Base-by-base conservation (phyloP, 2,113 vertebrate species). In the Struthidea cinerea region DNA sequence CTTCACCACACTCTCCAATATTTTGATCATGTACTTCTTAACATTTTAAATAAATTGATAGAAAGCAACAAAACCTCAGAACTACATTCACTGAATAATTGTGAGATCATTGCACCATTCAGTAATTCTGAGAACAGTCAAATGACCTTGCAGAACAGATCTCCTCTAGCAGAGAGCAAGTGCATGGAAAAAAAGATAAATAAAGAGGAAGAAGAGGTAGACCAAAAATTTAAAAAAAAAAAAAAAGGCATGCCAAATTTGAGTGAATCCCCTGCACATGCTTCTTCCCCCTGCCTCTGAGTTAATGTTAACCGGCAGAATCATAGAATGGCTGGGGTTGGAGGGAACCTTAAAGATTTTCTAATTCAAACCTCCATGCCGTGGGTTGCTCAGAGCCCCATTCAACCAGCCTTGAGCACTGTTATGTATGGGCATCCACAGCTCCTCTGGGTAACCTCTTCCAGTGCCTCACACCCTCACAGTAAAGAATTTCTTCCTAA, bases 61-160 rank as follows among this genome's bases (percentile, higher is more conserved):
- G 24, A 83, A 87, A 94, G 46, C n/a, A 77, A 69, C 44, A 91
- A 95, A 77, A 70, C 11, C 24, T 73, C 82, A 81, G 79, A 96
- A 90, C 55, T 61, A 89, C 46, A 63, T 42, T 47, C 59, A 67
- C 75, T 83, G 71, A 91, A 85, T 94, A 97, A 94, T 93, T 84
- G 80, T 63, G 56, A 94, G 59, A 94, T 74, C 75, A 64, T 84
- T 74, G 53, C 68, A 59, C 39, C 52, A 84, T 86, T 95, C 77
- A 87, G 74, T 46, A 73, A 57, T 87, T 93, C 65, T 73, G 53
- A 82, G 44, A 87, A 82, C 56, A 89, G 42, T 44, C 28, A 65
- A 93, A 86, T 7, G 42, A 91, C 84, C 82, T 91, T 88, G 71
- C 37, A 91, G 81, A 70, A 80, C 0, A 5, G 23, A 83, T 55